Base-by-base conservation (phyloP, 1,140 invertebrate species). In the Fragariocoptes setiger region DNA sequence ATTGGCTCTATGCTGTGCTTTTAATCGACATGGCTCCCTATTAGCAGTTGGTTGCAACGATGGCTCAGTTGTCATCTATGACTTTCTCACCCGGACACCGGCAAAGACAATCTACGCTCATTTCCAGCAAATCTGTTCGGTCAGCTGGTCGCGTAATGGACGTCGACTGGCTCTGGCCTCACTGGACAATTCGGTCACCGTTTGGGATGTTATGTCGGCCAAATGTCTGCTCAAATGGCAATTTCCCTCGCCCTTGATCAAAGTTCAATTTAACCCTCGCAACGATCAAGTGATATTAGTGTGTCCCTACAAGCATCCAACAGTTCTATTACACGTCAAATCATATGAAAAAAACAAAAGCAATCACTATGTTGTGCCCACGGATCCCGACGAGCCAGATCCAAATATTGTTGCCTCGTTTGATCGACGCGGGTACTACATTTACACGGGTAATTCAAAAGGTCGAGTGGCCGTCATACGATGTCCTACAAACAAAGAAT, bases 31-130 rank as follows among this genome's bases (percentile, higher is more conserved):
- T 49, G 86, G 88, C n/a, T 92, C 85, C 3, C 59, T 95, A 17
- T 58, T 97, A 40, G 88, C 86, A 37, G 88, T 97, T 4, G 90
- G 90, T 4, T 95, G 86, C 54, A 97, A 95, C 58, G 90, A 99
- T 68, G 90, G 90, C 1, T 69, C 85, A 49, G 78, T 97, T 53
- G 83, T 94, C 42, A 72, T 97, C 46, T 95, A 86, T 85, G 90
- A 97, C 62, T 95, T 95, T 58, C 59, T 95, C 14, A 97, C 90
- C 0, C 56, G 86, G 53, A 83, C 86, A 39, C 90, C 92, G 48
- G 82, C 83, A 4, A 94, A 95, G 66, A 76, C 90, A 39, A 83
- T 94, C 49, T 76, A 72, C 46, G n/a, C n/a, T n/a, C n/a, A n/a
- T n/a, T 85, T 86, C 21, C 90, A 97, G 63, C 86, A 88, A 17